These are phyloP conservation scores for Poecile atricapillus DNA, from an alignment of 2,113 vertebrate genomes.

Conservation along the genomic window DNA sequence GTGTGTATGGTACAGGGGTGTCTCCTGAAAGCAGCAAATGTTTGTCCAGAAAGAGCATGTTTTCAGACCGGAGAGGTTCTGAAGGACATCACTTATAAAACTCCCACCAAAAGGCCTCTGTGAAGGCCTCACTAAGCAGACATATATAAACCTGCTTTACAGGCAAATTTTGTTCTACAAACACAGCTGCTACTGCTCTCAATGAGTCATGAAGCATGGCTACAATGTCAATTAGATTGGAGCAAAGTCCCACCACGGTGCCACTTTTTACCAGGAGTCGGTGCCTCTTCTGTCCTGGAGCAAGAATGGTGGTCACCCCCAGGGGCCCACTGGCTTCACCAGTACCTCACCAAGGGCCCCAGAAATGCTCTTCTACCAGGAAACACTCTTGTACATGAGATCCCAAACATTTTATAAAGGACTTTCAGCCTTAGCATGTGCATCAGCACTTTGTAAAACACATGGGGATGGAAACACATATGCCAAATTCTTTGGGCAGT, in stretches of 20 bases:
- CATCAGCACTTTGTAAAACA: constrained; percentile 36
- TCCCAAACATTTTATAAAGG: neutral
- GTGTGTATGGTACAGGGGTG: neutral
- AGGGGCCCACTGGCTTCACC: neutral
- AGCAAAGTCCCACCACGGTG: neutral
- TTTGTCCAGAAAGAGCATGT: neutral
- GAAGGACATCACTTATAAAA: neutral
- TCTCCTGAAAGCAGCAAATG: neutral
- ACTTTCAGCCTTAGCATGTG: neutral
- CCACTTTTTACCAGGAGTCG: neutral
- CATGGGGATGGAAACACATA: neutral
- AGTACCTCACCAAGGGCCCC: neutral
- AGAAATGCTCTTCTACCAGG: neutral
- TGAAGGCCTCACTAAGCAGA: neutral
- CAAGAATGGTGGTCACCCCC: neutral
- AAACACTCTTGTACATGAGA: neutral
- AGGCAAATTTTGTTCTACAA: neutral
- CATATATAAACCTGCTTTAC: neutral
- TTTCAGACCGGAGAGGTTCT: neutral
- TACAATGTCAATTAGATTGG: neutral
- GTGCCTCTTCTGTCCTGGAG: neutral
- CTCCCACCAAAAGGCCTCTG: neutral
- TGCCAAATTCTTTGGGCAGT: neutral
- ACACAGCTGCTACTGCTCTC: neutral
- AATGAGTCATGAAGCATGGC: neutral